These are phyloP conservation scores for Leucoptera coffeella DNA, from an alignment of 2,888 invertebrate species.

Conservation along the genomic window DNA sequence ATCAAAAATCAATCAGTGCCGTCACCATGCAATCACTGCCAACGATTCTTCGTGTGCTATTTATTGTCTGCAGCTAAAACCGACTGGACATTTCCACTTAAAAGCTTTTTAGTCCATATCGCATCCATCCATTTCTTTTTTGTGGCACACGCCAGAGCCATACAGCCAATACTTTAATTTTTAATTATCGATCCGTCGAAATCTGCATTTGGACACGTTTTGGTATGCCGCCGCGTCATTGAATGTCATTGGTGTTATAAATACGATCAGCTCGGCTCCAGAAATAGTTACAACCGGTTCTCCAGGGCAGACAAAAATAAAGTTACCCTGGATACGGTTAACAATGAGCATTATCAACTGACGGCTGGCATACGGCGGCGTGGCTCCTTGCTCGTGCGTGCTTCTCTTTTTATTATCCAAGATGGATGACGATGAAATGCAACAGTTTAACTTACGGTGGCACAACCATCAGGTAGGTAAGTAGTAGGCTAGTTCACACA, in stretches of 20 bases:
- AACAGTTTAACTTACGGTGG: constrained; percentile 82
- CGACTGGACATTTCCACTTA: too few species aligned
- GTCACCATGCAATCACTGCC: too few species aligned
- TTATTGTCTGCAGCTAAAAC: too few species aligned
- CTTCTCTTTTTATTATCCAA: constrained; percentile 12
- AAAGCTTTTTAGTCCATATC: too few species aligned
- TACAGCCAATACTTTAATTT: background rate
- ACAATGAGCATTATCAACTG: constrained; percentile 45
- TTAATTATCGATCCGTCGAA: constrained; percentile 10
- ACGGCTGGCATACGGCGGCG: constrained; percentile 14
- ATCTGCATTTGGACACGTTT: constrained; percentile 52
- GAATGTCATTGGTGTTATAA: constrained; percentile 55
- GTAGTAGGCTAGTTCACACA: constrained; percentile 28
- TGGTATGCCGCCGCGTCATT: constrained; percentile 50
- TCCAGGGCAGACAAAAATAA: constrained; percentile 56
- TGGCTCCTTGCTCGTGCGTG: constrained; percentile 1
- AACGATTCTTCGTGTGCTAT: too few species aligned
- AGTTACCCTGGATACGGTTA: constrained; percentile 48
- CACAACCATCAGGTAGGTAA: constrained; percentile 72
- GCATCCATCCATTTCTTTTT: too few species aligned
- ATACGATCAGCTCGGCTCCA: constrained; percentile 47
- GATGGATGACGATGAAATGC: constrained; percentile 57
- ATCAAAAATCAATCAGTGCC: too few species aligned
- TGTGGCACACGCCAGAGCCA: background rate
- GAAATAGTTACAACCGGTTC: constrained; percentile 56